Base-by-base conservation (phyloP, 2,113 vertebrate species). In the Numida meleagris region DNA sequence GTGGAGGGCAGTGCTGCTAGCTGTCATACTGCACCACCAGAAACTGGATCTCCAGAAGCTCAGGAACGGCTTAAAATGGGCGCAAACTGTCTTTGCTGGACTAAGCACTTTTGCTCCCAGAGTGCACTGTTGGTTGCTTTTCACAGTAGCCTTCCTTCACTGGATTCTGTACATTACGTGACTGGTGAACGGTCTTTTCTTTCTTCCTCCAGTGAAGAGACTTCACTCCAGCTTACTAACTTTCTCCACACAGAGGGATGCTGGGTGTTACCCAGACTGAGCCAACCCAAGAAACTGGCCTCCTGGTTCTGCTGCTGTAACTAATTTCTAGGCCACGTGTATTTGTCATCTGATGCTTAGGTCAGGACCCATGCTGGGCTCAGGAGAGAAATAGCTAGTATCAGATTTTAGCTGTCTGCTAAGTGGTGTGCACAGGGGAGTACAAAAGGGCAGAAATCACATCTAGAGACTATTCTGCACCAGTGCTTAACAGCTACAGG, bases 81-180 rank as follows among this genome's bases (percentile, higher is more conserved):
- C 13, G 17, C 1, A 17, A 23, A 73, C 72, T 81, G 38, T 58
- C 19, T 66, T 81, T 68, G 46, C 36, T n/a, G 17, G 55, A 51
- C 42, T 74, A 25, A 4, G 21, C 68, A 10, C 48, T 45, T 34
- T 36, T 12, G 4, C 4, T 6, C 23, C 27, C 0, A 0, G 18
- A 63, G 10, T 13, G 27, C 12, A 6, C 10, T 63, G 68, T 29
- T 62, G 33, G 29, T 46, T 78, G 48, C 48, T 82, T 63, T 67
- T 59, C 17, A 15, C 15, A 78, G 38, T n/a, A 12, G 77, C 68
- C 36, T 51, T 48, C 62, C 43, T 86, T 48, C 53, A 59, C 55
- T 14, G 29, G 42, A 29, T 83, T 42, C 45, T 27, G 53, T 40
- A 33, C 9, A 6, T 67, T 50, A n/a, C 34, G 66, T 34, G 65